Base-by-base conservation (phyloP, 2,888 invertebrate species). In the Drosophila picticornis region DNA sequence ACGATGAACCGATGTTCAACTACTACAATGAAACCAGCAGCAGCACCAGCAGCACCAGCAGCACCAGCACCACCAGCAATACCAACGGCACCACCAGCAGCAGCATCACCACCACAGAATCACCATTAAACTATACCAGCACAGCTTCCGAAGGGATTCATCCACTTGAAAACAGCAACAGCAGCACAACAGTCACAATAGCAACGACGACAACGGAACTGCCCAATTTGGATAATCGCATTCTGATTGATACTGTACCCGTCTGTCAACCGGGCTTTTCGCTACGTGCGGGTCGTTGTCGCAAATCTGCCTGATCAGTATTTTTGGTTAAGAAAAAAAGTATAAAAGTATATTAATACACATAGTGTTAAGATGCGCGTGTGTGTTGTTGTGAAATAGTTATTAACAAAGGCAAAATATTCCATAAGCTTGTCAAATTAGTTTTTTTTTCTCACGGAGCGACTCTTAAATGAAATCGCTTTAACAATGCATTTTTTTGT, bases 201-300 rank as follows among this genome's bases (percentile, higher is more conserved):
- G 13, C 36, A 55, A 31, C 29, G 2, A 57, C 31, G 10, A 43
- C 57, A 13, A 72, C 78, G 10, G 60, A 63, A n/a, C 3, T 59
- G 3, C 79, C 79, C 10, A 22, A 4, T 3, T 32, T 85, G 2
- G 88, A 66, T 52, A 85, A 85, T 69, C 90, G 85, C 7, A 84
- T 85, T 29, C 52, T 89, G 7, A 16, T 89, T 5, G 90, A 89
- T 0, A 72, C 76, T 7, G 25, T 61, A 19, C 72, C 67, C 1
- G 43, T 57, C 2, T 85, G 85, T 61, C 66, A 57, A 10, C 61
- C 58, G 0, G 91, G 91, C 27, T 75, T 55, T 4, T 69, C 68
- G 34, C 56, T 90, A 31, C 57, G 75, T 25, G 81, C 69, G 19
- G 88, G 90, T 16, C 81, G 81, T 7, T 85, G 90, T 68, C 84